Base-by-base conservation (phyloP, 2,888 invertebrate genomes). In the Monoplex corrugatus region DNA sequence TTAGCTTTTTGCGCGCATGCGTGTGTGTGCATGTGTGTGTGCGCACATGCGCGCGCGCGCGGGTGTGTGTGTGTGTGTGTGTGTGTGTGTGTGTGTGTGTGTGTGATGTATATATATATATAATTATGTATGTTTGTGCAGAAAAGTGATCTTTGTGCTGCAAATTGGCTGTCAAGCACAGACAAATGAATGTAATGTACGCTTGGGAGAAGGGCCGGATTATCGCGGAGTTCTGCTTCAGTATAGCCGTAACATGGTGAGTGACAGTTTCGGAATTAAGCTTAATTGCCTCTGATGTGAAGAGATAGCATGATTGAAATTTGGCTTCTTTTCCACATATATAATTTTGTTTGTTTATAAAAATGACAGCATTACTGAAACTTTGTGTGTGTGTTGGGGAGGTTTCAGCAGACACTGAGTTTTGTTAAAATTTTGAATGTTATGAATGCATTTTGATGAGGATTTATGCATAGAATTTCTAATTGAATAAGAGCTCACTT, bases 111-210 rank as follows among this genome's bases (percentile, higher is more conserved):
- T 57, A 23, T 8, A 50, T n/a, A n/a, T n/a, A 13, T 50, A 19
- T 19, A 50, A 50, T 50, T 50, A n/a, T 68, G 28, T 68, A n/a
- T 68, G 68, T 94, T 93, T 32, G 82, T 90, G 16, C 94, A 96
- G 96, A 86, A 95, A 95, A 89, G 92, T 96, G 85, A 95, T 95
- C 94, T 96, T 96, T 94, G 96, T 96, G 43, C 90, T 96, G 82
- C 95, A 95, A 91, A 95, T 96, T 88, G 96, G 96, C 19, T 95
- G 95, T 87, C 92, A 91, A 57, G 94, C 94, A 45, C 95, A 95
- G 89, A 95, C 94, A 35, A 90, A 93, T 19, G 92, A 94, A 6
- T 96, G 96, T 92, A 95, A 96, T 90, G 93, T 95, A 13, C 92
- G 94, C 75, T 92, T 94, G 2, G 92, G 92, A 38, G 93, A 93